Evolutionary conservation across 64 coral and sea anemone species (phyloP).

Genomic region (Acropora tenuis): DNA sequence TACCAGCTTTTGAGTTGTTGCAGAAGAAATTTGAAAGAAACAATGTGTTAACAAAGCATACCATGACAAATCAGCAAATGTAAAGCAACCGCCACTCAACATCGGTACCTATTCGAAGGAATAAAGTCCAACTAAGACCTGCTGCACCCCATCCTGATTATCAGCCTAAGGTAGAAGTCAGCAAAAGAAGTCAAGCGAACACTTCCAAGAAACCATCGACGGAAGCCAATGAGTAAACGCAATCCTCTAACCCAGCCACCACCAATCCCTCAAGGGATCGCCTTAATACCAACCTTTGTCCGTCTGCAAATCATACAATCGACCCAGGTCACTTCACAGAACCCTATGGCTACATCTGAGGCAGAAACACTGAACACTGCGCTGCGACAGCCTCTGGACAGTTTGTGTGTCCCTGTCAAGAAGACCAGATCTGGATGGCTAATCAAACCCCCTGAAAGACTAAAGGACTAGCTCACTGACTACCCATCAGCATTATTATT

Average conservation of each 20-base stretch:
- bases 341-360: no score
- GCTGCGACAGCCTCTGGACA: not conserved
- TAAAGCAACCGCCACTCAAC: not conserved
- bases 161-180: no score
- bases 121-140: constrained; percentile 26
- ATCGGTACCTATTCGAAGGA: constrained; percentile 2
- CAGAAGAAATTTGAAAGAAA: not conserved
- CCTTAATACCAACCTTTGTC: no score
- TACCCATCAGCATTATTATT: not conserved
- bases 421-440: not conserved
- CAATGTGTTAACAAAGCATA: not conserved
- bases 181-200: not conserved
- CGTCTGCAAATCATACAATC: no score
- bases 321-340: no score
- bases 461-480: constrained; percentile 7
- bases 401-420: not conserved
- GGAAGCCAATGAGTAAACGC: no score
- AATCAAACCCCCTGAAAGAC: constrained; percentile 5
- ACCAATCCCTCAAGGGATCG: no score
- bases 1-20: not conserved
- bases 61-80: not conserved
- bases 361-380: no score
- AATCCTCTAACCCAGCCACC: no score
- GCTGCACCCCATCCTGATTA: not conserved
- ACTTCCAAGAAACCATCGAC: no score